phyloP scores from a whole-genome alignment of 2,113 vertebrate species.

The Ailurus styani region DNA sequence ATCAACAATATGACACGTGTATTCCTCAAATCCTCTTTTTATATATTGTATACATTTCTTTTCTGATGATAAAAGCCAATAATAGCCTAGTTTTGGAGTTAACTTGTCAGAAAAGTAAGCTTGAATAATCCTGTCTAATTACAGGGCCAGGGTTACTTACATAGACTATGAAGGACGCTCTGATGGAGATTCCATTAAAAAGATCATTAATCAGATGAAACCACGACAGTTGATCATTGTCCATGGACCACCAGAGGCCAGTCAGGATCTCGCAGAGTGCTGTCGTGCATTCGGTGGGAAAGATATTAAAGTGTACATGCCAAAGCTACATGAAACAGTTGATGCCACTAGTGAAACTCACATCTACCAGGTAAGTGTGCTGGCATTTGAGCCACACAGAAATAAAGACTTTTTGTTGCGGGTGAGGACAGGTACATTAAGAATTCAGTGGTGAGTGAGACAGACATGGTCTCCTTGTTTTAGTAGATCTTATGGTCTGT shows the following conservation, averaged over 20 bases:
- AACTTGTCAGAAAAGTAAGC: background rate
- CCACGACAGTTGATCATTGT: slow-evolving; percentile 95
- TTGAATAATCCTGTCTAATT: background rate
- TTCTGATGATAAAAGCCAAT: background rate
- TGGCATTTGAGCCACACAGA: background rate
- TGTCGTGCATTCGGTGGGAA: slow-evolving; percentile 97
- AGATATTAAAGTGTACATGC: slow-evolving; percentile 97
- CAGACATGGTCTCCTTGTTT: background rate
- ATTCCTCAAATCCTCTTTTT: background rate
- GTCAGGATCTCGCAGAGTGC: slow-evolving; percentile 94
- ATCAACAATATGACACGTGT: background rate
- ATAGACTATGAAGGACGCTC: slow-evolving; percentile 99
- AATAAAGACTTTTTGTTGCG: background rate
- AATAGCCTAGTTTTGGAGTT: slow-evolving; percentile 3
- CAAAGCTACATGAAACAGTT: slow-evolving; percentile 96
- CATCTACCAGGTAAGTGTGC: slow-evolving; percentile 92
- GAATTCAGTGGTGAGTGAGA: no score
- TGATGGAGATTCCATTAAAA: slow-evolving; percentile 98
- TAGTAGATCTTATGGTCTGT: background rate
- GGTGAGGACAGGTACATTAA: background rate
- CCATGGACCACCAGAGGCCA: slow-evolving; percentile 95
- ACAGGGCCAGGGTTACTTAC: slow-evolving; percentile 94
- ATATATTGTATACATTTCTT: background rate
- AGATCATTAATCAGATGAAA: slow-evolving; percentile 99
- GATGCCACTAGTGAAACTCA: slow-evolving; percentile 98